These are phyloP conservation scores for Meloidogyne floridensis DNA, from an alignment of 1,140 invertebrate genomes.

Conservation along the genomic window DNA sequence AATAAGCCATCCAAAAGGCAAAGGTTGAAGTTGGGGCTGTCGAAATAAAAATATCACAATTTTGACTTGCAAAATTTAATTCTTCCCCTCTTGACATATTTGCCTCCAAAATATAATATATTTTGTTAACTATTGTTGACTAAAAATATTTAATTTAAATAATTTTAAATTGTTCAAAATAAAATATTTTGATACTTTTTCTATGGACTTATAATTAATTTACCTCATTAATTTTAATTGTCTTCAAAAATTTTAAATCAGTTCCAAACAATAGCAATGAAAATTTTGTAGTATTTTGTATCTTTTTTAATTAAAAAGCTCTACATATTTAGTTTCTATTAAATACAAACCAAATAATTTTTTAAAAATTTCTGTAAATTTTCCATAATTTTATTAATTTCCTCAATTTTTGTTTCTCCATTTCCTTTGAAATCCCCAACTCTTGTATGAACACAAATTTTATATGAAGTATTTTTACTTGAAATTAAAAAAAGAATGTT, in stretches of 20 bases:
- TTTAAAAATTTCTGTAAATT: not conserved
- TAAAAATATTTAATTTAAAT: not conserved
- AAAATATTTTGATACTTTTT: no score
- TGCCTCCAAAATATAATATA: not conserved
- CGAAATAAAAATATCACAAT: conserved; percentile 35
- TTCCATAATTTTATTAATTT: not conserved
- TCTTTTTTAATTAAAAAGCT: not conserved
- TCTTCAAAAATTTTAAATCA: not conserved
- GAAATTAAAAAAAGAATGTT: not conserved
- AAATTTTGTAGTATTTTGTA: not conserved
- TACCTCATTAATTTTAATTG: not conserved
- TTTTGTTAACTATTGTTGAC: not conserved
- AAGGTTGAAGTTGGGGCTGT: conserved; percentile 11
- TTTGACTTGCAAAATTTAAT: conserved; percentile 21
- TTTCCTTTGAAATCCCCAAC: not conserved
- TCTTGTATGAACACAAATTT: conserved; percentile 1
- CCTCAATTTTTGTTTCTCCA: not conserved
- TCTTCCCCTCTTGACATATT: conserved; percentile 35
- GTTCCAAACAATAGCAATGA: not conserved
- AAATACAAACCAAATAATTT: not conserved
- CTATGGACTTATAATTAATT: no score
- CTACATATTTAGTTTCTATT: no score
- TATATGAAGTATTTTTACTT: not conserved
- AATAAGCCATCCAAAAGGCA: conserved; percentile 19
- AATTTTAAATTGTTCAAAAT: no score